Evolutionary conservation across 2,888 invertebrate species (phyloP).

Genomic region (Tenthredo distinguenda): DNA sequence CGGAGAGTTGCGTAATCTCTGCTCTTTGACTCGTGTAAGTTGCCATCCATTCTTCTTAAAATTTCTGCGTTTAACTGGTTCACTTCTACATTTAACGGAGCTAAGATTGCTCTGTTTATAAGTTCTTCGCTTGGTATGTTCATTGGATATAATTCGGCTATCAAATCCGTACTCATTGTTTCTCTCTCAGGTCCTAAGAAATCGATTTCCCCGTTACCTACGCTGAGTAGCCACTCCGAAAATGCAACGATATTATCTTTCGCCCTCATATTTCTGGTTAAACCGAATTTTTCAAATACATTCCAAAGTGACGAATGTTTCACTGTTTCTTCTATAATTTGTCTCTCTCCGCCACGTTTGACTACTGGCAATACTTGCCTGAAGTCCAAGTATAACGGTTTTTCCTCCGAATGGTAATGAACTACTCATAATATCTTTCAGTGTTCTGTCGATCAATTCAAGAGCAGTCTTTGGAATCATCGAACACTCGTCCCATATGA

Average conservation of each 20-base stretch:
- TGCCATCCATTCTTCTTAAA: background rate
- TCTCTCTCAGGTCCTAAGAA: background rate
- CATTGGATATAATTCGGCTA: slow-evolving; percentile 48
- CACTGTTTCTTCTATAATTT: slow-evolving; percentile 34
- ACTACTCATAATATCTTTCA: too few species aligned
- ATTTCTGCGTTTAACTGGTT: slow-evolving; percentile 45
- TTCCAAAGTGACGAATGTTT: slow-evolving; percentile 42
- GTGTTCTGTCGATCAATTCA: too few species aligned
- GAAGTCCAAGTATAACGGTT: background rate
- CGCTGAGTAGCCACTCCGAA: slow-evolving; percentile 45
- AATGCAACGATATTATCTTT: slow-evolving; percentile 49
- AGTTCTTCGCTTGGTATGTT: slow-evolving; percentile 39
- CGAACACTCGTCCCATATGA: too few species aligned
- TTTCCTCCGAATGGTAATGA: too few species aligned
- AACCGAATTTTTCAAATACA: background rate
- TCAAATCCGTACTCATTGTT: background rate
- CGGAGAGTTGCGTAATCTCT: slow-evolving; percentile 8
- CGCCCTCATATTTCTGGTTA: slow-evolving; percentile 51
- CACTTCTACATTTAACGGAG: slow-evolving; percentile 52
- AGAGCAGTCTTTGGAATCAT: too few species aligned
- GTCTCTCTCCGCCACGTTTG: slow-evolving; percentile 30
- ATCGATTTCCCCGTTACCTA: slow-evolving; percentile 47
- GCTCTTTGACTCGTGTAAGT: slow-evolving; percentile 10
- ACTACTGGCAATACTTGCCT: slow-evolving; percentile 47
- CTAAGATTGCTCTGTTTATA: slow-evolving; percentile 46